Conservation (phyloP, 2,888 invertebrate species). For the Leptopilina syphax region DNA sequence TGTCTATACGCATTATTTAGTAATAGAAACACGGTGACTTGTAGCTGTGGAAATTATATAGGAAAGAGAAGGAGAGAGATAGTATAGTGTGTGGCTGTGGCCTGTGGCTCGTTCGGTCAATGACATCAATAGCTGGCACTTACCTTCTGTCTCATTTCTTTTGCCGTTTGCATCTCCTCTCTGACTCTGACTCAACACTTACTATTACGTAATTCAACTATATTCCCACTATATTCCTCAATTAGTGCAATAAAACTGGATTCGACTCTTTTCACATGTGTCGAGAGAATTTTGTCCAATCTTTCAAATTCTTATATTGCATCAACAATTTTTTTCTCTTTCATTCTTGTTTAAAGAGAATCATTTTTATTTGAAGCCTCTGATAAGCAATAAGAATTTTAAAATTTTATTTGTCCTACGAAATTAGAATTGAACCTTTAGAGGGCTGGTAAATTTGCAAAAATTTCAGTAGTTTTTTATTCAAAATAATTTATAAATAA, state of each 20-base stretch:
- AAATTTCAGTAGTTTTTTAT: too few species aligned
- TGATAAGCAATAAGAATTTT: too few species aligned
- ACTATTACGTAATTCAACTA: constrained; percentile 45
- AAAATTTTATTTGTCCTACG: too few species aligned
- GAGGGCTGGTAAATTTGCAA: too few species aligned
- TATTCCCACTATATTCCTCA: neutral
- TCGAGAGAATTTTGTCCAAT: too few species aligned
- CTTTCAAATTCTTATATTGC: too few species aligned
- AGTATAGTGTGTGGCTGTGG: constrained; percentile 34
- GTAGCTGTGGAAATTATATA: constrained; percentile 25
- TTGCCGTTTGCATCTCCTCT: constrained; percentile 50
- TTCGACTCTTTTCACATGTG: neutral
- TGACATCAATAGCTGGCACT: constrained; percentile 58
- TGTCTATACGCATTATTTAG: constrained; percentile 54
- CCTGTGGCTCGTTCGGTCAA: constrained; percentile 55
- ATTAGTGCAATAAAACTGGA: neutral
- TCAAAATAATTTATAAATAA: too few species aligned
- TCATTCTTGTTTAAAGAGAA: too few species aligned
- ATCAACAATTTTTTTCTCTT: too few species aligned
- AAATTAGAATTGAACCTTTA: too few species aligned
- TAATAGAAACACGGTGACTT: constrained; percentile 48
- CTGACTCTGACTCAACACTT: constrained; percentile 52
- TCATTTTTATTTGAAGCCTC: too few species aligned
- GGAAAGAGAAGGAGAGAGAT: neutral
- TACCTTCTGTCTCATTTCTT: constrained; percentile 45